Base-by-base conservation (phyloP, 2,113 vertebrate genomes). In the Clarias gariepinus region DNA sequence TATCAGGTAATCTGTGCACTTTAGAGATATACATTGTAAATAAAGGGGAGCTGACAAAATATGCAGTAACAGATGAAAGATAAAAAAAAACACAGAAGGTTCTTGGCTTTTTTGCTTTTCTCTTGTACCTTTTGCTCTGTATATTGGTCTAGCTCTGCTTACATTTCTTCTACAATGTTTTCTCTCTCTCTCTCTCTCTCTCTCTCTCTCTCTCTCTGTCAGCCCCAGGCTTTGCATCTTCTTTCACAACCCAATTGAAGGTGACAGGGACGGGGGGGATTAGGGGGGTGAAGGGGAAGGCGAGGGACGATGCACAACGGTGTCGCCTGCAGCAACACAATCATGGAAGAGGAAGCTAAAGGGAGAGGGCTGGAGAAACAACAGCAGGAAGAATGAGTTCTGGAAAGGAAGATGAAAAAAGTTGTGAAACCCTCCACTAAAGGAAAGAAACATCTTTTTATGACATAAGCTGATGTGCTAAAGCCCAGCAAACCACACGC, bases 241-340 rank as follows among this genome's bases (percentile, higher is more conserved):
- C 91, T 93, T 94, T 95, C 93, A 94, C 92, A 95, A 93, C 94
- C 92, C 94, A 94, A 95, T 94, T 94, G 94, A 94, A 95, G 94
- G 94, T 95, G 95, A 95, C 95, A 95, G 94, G 95, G 93, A 95
- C 91, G 94, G 92, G 92, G 94, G 93, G 92, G 91, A 91, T 90
- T 93, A 89, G 91, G 90, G 92, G 90, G 92, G 92, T 91, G 92
- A 93, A 90, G 92, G 89, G 93, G 84, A 53, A 81, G 53, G 89
- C 92, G 93, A 93, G 76, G 68, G 83, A 86, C 78, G 80, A 78
- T 64, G 77, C 60, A 60, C 58, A 69, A 78, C 82, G 82, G 91
- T 86, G 82, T 80, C 57, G 73, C 86, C 85, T 52, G 58, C 57
- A 73, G 86, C 85, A 73, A 76, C 85, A 91, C 91, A 92, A 83